Evolutionary conservation across 2,113 vertebrate species (phyloP).

Genomic region (Enhydra lutris): DNA sequence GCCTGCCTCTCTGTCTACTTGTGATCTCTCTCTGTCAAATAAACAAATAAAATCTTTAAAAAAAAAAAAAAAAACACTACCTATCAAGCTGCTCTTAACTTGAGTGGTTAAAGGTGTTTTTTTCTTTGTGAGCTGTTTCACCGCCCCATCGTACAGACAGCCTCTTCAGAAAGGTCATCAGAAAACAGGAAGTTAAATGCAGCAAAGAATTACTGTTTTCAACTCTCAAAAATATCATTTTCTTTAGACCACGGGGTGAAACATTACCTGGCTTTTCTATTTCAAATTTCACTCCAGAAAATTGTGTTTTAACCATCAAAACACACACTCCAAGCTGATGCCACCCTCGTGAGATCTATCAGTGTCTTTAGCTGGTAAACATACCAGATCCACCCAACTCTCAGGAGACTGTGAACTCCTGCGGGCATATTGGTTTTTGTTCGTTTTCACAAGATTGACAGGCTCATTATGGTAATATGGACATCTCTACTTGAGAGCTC

Average conservation of each 20-base stretch:
- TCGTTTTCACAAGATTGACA: background rate
- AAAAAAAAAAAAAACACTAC: no score
- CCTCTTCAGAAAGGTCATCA: background rate
- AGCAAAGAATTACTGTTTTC: background rate
- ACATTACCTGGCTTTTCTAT: background rate
- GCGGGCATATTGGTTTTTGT: background rate
- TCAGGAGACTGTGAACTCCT: background rate
- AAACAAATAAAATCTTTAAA: no score
- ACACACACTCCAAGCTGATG: background rate
- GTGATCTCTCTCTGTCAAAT: no score
- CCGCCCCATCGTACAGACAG: background rate
- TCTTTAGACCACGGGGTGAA: background rate
- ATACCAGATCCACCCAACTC: background rate
- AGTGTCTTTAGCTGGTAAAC: background rate
- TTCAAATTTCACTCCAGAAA: background rate
- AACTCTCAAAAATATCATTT: background rate
- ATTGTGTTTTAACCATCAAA: background rate
- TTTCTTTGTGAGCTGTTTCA: background rate
- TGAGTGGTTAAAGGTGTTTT: background rate
- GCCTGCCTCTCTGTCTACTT: no score
- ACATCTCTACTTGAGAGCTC: constrained; percentile 18
- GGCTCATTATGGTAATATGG: background rate
- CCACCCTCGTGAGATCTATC: background rate
- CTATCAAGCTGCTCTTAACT: background rate
- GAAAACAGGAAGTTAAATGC: background rate